Base-by-base conservation (phyloP, 2,797 vertebrate species). In the Coregonus sp. region DNA sequence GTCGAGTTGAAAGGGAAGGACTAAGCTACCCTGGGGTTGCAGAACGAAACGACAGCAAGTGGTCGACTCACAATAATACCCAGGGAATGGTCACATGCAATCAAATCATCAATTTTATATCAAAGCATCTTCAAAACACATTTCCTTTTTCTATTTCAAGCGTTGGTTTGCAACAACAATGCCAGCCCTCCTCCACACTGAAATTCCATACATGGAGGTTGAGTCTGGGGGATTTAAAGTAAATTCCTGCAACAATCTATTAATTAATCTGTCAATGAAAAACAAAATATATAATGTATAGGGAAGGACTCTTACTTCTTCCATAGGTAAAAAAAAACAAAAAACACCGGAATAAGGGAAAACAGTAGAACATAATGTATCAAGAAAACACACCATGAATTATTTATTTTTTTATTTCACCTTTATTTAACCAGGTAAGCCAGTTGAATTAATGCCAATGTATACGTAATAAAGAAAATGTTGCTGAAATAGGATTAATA, bases 1-100 rank as follows among this genome's bases (percentile, higher is more conserved):
- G 79, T 81, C 77, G 80, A 59, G 79, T 85, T 84, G 83, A 84
- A 76, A n/a, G 67, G 54, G 77, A 88, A 92, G 90, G 88, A 89
- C 91, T 85, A 78, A 87, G 33, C 25, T 50, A 74, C 80, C 92
- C 91, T 86, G 74, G 77, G 90, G 92, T 85, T 33, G 78, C 56
- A 40, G 63, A 33, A 78, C 81, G 86, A 80, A 84, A 82, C 59
- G 78, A 78, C 82, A 82, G 84, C 82, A 86, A 88, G 86, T 81
- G 78, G 72, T 79, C 78, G 82, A 80, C 75, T 83, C 80, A 81
- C 82, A 90, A 86, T 76, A 89, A 78, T 12, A 77, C 65, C 16
- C 18, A 66, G 33, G 59, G 20, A 73, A 68, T 12, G 1, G 63
- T 33, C 70, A 14, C 40, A 52, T 66, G 54, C 59, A 51, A 78